phyloP scores from a whole-genome alignment of 2,888 invertebrate species.

The Apotomis betuletana region DNA sequence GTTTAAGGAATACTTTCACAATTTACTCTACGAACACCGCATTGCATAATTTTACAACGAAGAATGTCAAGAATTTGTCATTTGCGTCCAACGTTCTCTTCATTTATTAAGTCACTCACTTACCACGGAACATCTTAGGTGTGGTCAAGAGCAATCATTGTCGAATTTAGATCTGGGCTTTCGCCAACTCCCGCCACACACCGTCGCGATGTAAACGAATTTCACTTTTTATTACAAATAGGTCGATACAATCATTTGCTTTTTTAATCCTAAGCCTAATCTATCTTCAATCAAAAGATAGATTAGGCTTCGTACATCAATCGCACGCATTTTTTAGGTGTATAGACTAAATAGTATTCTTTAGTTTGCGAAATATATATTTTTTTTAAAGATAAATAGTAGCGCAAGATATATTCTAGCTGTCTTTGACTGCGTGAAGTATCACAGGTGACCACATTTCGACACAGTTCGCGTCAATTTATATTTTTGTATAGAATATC shows the following conservation, averaged over 20 bases:
- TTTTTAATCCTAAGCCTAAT: neutral
- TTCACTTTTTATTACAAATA: constrained; percentile 46
- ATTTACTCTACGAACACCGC: neutral
- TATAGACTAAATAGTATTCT: no score
- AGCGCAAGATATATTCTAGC: no score
- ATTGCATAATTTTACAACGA: neutral
- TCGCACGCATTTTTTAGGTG: no score
- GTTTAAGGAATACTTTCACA: neutral
- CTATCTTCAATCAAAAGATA: neutral
- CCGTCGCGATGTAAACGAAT: constrained; percentile 49
- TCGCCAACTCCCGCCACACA: constrained; percentile 65
- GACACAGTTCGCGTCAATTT: no score
- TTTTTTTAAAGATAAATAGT: no score
- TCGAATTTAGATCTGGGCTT: constrained; percentile 75
- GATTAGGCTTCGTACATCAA: neutral
- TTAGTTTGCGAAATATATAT: no score
- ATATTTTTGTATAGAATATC: neutral
- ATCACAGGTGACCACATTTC: no score
- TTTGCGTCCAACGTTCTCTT: constrained; percentile 17
- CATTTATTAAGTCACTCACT: constrained; percentile 27
- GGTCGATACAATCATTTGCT: constrained; percentile 16
- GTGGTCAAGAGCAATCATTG: constrained; percentile 73
- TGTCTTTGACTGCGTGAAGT: no score
- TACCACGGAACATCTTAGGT: constrained; percentile 64
- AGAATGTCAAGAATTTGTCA: constrained; percentile 17